A percentile compares a stretch with the other conserved stretches of the same genome.
Conservation (phyloP, 1,140 invertebrate species). For the Lepidurus apus region DNA sequence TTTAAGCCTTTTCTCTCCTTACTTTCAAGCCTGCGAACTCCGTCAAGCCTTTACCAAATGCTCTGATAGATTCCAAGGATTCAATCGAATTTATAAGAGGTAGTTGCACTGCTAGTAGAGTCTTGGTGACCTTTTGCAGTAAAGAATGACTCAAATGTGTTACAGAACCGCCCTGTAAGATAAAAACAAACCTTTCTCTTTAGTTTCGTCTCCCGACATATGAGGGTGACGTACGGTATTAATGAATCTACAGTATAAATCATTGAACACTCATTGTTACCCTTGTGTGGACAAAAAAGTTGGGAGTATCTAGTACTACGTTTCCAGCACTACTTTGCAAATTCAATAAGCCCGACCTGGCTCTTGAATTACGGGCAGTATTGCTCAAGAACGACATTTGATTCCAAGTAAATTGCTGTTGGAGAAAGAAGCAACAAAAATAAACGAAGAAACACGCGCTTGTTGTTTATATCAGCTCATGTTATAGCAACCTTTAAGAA, state of each 20-base stretch:
- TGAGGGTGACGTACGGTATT: not conserved
- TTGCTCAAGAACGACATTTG: not conserved
- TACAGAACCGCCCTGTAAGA: constrained; percentile 15
- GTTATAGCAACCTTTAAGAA: too few species aligned
- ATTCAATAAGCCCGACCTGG: not conserved
- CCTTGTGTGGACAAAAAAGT: constrained; percentile 24
- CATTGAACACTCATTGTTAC: constrained; percentile 16
- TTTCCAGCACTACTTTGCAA: not conserved
- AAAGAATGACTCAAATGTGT: constrained; percentile 26
- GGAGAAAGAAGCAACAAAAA: too few species aligned
- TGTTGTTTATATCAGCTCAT: too few species aligned
- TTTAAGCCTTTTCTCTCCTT: constrained; percentile 37
- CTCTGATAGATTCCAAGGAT: constrained; percentile 51
- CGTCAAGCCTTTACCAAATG: constrained; percentile 48
- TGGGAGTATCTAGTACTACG: constrained; percentile 23
- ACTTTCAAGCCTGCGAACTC: constrained; percentile 55
- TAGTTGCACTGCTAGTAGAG: not conserved
- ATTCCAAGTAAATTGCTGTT: too few species aligned
- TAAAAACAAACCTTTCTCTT: not conserved
- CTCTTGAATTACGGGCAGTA: constrained; percentile 5
- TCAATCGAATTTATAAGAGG: constrained; percentile 44
- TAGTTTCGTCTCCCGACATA: not conserved
- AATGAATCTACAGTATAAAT: not conserved
- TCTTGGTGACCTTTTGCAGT: constrained; percentile 25
- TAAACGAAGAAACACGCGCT: too few species aligned